Conservation (phyloP, 2,797 vertebrate genomes). For the Trachops cirrhosus region DNA sequence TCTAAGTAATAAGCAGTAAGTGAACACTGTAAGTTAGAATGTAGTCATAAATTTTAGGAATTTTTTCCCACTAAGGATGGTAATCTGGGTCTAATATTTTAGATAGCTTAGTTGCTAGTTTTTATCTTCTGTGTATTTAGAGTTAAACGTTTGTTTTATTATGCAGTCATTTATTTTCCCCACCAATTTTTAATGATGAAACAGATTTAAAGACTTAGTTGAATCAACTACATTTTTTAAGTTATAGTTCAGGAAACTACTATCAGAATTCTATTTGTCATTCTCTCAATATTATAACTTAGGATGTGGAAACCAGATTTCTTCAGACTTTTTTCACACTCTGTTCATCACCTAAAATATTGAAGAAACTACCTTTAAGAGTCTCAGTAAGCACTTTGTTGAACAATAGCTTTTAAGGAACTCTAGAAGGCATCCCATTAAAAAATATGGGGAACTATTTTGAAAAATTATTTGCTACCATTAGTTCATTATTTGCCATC, state of each 20-base stretch:
- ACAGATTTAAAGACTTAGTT: background rate
- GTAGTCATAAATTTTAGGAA: background rate
- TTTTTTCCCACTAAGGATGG: background rate
- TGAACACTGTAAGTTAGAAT: background rate
- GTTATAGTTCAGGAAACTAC: background rate
- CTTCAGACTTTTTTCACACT: background rate
- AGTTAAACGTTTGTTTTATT: background rate
- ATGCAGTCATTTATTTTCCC: background rate
- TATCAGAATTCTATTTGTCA: conserved; percentile 4
- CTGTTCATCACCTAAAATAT: conserved; percentile 5
- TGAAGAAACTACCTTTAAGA: background rate
- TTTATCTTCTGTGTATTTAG: background rate
- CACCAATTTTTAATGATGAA: conserved; percentile 21
- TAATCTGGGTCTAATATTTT: background rate
- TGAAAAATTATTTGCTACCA: conserved; percentile 20
- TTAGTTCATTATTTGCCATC: background rate
- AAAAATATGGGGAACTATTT: conserved; percentile 16
- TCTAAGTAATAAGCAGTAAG: background rate
- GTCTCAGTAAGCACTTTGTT: background rate
- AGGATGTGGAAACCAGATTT: background rate
- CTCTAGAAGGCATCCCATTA: background rate
- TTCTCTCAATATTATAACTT: background rate
- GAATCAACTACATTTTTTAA: conserved; percentile 9
- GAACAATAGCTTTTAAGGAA: conserved; percentile 20
- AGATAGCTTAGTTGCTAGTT: background rate